phyloP scores from a whole-genome alignment of 2,113 vertebrate species.

The Morone chrysops region DNA sequence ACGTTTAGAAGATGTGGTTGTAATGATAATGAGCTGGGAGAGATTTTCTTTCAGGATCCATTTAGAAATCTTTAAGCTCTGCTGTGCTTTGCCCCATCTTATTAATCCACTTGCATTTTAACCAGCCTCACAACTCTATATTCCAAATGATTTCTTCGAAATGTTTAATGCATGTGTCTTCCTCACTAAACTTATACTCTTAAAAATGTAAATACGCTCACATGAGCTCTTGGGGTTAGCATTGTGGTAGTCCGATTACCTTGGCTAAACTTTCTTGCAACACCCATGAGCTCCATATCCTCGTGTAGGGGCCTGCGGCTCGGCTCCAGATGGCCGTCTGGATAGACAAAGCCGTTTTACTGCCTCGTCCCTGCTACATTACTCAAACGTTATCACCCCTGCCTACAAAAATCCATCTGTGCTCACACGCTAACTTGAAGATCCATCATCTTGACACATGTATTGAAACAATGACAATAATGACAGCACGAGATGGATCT shows the following conservation, averaged over 20 bases:
- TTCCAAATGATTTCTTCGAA: conserved; percentile 34
- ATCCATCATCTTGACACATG: conserved; percentile 75
- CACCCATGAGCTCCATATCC: conserved; percentile 43
- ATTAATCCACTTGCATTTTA: conserved; percentile 56
- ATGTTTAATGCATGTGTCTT: conserved; percentile 27
- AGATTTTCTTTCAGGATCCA: conserved; percentile 54
- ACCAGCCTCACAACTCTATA: conserved; percentile 26
- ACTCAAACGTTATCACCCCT: conserved; percentile 76
- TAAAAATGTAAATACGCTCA: conserved; percentile 48
- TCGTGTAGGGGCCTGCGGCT: conserved; percentile 44
- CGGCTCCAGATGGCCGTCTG: conserved; percentile 68
- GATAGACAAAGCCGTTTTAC: conserved; percentile 66
- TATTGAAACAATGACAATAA: conserved; percentile 78
- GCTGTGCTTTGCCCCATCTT: conserved; percentile 30
- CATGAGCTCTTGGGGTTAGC: conserved; percentile 6
- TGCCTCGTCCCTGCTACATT: conserved; percentile 66
- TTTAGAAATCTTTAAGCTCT: conserved; percentile 55
- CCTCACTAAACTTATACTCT: conserved; percentile 2
- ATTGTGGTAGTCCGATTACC: conserved; percentile 38
- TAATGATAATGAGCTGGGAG: conserved; percentile 57
- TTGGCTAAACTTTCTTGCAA: conserved; percentile 39
- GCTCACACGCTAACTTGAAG: conserved; percentile 61
- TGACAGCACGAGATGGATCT: conserved; percentile 69
- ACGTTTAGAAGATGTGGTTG: conserved; percentile 37
- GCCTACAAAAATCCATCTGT: conserved; percentile 78